phyloP scores from a whole-genome alignment of 2,113 vertebrate species.

The Brachirus orientalis region DNA sequence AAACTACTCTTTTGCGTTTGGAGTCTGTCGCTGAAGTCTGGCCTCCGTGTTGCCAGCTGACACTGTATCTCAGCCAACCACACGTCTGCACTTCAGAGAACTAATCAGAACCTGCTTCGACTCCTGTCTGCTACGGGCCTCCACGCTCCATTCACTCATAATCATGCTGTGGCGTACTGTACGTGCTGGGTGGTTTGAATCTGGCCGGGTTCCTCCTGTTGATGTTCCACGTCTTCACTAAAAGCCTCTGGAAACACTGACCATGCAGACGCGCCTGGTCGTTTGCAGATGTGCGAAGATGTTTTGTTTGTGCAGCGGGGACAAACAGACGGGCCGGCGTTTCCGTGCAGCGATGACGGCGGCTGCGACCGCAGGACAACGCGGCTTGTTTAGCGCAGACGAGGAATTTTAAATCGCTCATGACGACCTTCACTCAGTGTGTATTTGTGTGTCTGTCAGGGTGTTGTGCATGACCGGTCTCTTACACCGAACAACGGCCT shows the following conservation, averaged over 20 bases:
- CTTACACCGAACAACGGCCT: slow-evolving; percentile 64
- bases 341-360: slow-evolving; percentile 59
- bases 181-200: too few relatives aligned
- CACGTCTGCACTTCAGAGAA: slow-evolving; percentile 20
- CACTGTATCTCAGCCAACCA: slow-evolving; percentile 2
- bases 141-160: slow-evolving; percentile 14
- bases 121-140: too few relatives aligned
- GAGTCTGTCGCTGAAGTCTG: slow-evolving; percentile 9
- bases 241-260: neutral
- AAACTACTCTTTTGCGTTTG: slow-evolving; percentile 7
- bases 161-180: too few relatives aligned
- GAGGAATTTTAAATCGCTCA: slow-evolving; percentile 56
- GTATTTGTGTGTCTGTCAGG: slow-evolving; percentile 12
- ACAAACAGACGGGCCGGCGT: too few relatives aligned
- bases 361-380: slow-evolving; percentile 41
- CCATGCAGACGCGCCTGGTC: slow-evolving; percentile 10
- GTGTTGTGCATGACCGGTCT: slow-evolving; percentile 39
- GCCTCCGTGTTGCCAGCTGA: slow-evolving; percentile 1
- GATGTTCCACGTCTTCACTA: too few relatives aligned
- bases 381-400: slow-evolving; percentile 54
- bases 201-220: too few relatives aligned
- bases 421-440: slow-evolving; percentile 42
- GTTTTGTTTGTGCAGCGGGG: too few relatives aligned
- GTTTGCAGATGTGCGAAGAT: neutral
- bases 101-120: too few relatives aligned